These are phyloP conservation scores for Pseudomyrmex flavicornis DNA, from an alignment of 1,140 invertebrate species.

Conservation along the genomic window DNA sequence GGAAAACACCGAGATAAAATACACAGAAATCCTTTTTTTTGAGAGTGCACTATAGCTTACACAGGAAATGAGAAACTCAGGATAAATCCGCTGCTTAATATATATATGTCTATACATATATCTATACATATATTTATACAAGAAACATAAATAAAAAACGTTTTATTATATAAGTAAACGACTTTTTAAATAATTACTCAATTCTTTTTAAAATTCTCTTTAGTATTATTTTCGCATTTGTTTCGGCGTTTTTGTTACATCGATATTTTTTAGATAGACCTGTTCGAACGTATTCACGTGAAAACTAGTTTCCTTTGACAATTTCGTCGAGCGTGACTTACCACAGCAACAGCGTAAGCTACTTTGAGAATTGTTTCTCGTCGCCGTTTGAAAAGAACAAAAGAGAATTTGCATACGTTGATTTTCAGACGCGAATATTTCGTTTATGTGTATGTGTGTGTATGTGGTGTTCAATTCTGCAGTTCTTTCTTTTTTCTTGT, in stretches of 20 bases:
- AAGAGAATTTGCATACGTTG: not conserved
- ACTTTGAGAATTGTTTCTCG: constrained; percentile 19
- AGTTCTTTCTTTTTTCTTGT: not conserved
- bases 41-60: not conserved
- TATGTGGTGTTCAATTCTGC: not conserved
- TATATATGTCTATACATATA: not conserved
- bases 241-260: not conserved
- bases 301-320: constrained; percentile 8
- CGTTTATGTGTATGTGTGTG: too few species aligned
- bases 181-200: not conserved
- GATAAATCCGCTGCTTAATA: not conserved
- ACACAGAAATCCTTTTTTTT: not conserved
- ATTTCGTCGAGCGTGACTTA: not conserved
- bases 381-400: not conserved
- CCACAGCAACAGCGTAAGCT: not conserved
- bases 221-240: not conserved
- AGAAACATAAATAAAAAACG: not conserved
- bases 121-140: too few species aligned
- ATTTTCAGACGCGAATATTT: constrained; percentile 8
- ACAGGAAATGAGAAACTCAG: not conserved
- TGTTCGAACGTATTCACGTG: not conserved
- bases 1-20: not conserved
- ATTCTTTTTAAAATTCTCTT: not conserved
- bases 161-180: not conserved
- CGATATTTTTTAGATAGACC: not conserved